A percentile compares a stretch with the other conserved stretches of the same genome.
Evolutionary conservation across 2,888 invertebrate species (phyloP).

Genomic region (Cyclophora punctaria): DNA sequence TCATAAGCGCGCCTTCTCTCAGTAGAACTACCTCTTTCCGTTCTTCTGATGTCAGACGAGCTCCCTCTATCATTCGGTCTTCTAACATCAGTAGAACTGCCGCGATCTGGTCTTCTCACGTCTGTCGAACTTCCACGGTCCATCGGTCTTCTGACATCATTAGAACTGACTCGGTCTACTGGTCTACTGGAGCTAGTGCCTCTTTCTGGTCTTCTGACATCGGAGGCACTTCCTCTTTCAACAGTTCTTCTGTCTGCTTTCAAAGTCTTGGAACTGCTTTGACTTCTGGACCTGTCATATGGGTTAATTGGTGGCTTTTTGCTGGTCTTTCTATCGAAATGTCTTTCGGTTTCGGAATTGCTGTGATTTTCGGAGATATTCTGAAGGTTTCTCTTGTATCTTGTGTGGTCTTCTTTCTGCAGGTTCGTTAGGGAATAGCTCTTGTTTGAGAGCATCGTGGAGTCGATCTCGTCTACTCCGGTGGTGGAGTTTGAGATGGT

Average conservation of each 20-base stretch:
- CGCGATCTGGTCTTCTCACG: conserved; percentile 8
- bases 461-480: conserved; percentile 60
- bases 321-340: conserved; percentile 40
- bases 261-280: conserved; percentile 64
- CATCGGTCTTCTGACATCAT: conserved; percentile 24
- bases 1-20: conserved; percentile 20
- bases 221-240: conserved; percentile 29
- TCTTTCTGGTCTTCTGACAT: conserved; percentile 21
- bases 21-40: conserved; percentile 15
- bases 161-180: conserved; percentile 23
- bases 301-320: conserved; percentile 64
- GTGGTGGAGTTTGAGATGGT: conserved; percentile 64
- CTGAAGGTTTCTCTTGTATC: conserved; percentile 69
- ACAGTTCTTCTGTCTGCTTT: conserved; percentile 25
- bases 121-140: conserved; percentile 29
- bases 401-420: conserved; percentile 47
- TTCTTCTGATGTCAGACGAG: conserved; percentile 25
- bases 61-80: conserved; percentile 24
- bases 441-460: conserved; percentile 48
- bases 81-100: conserved; percentile 7
- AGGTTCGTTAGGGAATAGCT: conserved; percentile 63
- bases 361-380: conserved; percentile 74
- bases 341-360: conserved; percentile 61
- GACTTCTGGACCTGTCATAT: conserved; percentile 61
- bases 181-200: conserved; percentile 18